A percentile compares a stretch with the other conserved stretches of the same genome.
Conservation (phyloP, 2,888 invertebrate genomes). For the Chrysina gloriosa region DNA sequence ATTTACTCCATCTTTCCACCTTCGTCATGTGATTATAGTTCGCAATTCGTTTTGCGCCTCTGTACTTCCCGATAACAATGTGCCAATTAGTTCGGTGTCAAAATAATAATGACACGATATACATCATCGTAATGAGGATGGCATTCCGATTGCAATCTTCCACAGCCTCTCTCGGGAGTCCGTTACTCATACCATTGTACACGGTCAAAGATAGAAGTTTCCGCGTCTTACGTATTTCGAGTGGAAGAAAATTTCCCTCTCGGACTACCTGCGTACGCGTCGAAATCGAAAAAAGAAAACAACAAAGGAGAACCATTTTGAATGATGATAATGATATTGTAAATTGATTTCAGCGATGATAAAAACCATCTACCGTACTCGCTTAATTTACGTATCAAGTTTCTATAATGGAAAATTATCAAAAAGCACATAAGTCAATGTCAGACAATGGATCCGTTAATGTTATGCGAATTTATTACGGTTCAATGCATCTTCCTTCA, state of each 20-base stretch:
- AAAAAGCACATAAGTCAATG: neutral
- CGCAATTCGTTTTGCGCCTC: neutral
- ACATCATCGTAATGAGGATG: constrained; percentile 33
- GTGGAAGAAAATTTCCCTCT: neutral
- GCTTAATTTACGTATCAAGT: constrained; percentile 3
- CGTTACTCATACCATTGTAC: constrained; percentile 17
- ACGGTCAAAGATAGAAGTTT: neutral
- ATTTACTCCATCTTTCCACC: neutral
- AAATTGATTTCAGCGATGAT: constrained; percentile 8
- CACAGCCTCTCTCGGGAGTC: neutral
- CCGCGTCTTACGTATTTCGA: neutral
- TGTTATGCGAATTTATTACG: neutral
- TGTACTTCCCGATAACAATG: constrained; percentile 10
- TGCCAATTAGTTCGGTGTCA: constrained; percentile 28
- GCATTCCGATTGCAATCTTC: constrained; percentile 20
- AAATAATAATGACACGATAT: constrained; percentile 16
- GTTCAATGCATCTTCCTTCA: neutral
- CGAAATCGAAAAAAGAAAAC: neutral
- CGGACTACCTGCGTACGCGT: neutral
- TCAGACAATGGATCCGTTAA: neutral
- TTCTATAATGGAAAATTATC: constrained; percentile 1
- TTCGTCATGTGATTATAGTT: neutral
- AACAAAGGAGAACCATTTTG: neutral
- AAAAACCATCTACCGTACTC: neutral
- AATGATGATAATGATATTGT: constrained; percentile 24